phyloP scores from a whole-genome alignment of 2,888 invertebrate species.

The Melieria omissa region DNA sequence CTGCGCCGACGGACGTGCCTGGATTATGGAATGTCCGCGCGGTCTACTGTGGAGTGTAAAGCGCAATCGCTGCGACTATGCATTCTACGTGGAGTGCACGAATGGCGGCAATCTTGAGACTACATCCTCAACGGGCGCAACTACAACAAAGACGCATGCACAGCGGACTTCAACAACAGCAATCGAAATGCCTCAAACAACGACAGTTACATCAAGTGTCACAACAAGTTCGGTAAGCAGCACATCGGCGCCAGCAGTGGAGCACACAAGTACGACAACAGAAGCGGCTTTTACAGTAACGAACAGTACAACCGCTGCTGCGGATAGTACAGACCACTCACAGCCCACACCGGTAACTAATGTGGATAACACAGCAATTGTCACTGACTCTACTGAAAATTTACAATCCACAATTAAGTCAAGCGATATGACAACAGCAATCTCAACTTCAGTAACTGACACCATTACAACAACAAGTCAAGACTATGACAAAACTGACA shows the following conservation, averaged over 20 bases:
- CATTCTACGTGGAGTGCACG: background rate
- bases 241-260: background rate
- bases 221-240: background rate
- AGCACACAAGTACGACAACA: background rate
- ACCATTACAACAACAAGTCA: too few species aligned
- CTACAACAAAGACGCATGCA: too few species aligned
- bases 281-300: background rate
- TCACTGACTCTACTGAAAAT: too few species aligned
- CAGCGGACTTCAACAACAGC: too few species aligned
- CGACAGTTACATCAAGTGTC: background rate
- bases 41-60: background rate
- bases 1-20: background rate
- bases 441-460: too few species aligned
- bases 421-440: too few species aligned
- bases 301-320: background rate
- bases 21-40: background rate
- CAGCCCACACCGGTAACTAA: too few species aligned
- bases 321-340: too few species aligned
- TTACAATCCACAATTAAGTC: too few species aligned
- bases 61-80: constrained; percentile 2
- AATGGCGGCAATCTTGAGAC: background rate
- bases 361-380: too few species aligned
- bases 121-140: too few species aligned
- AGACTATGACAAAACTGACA: too few species aligned
- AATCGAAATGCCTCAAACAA: background rate